Base-by-base conservation (phyloP, 2,888 invertebrate species). In the Alcis repandata region DNA sequence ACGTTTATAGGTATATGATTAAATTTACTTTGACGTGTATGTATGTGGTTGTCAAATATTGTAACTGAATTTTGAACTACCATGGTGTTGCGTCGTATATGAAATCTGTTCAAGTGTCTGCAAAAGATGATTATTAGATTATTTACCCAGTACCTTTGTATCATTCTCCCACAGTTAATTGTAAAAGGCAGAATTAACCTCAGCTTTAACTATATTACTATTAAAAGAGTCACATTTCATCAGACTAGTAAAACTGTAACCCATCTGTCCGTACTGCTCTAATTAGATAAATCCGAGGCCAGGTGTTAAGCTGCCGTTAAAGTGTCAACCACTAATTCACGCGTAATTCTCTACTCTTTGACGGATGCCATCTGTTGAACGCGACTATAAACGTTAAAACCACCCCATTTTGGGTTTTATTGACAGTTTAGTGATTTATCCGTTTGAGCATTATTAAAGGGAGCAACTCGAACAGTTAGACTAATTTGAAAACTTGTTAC, bases 381-480 rank as follows among this genome's bases (percentile, higher is more conserved):
- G 70, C 72, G 77, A 75, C 69, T 77, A 82, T 85, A 82, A 83
- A 86, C 80, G 79, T 79, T 82, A 80, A 82, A 83, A 80, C 80
- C 77, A 70, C 79, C 82, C 83, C 80, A 85, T 87, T 86, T 82
- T 77, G 76, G 77, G 72, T 77, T 76, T 79, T 82, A 85, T 85
- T 79, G 79, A 78, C 80, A 77, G 79, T 80, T 79, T 74, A 71
- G 72, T 83, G 83, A 87, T 87, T 87, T 86, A 87, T 88, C 76
- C 72, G 33, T 45, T 59, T 43, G 33, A 43, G 32, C 46, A 20
- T 60, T 43, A 62, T 59, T 41, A 10, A 22, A 56, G 45, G 56
- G 27, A 56, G 33, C 33, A 13, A 45, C 15, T 45, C 19, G 13
- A 51, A 13, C 36, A 32, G 20, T 19, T 43, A 43, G 10, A 11